Evolutionary conservation across 2,888 invertebrate genomes (phyloP).

Genomic region (Agrypnus murinus): DNA sequence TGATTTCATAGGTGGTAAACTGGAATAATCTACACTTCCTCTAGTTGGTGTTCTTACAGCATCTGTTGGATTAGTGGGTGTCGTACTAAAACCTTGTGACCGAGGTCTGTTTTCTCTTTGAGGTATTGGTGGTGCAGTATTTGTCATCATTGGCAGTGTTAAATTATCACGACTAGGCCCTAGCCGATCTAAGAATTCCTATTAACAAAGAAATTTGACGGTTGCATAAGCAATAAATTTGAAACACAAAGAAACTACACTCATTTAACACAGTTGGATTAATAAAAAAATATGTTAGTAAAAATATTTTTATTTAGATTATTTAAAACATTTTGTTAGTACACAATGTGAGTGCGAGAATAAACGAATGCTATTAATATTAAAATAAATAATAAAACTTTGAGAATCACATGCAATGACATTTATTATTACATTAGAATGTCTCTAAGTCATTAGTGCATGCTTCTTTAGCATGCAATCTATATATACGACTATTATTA

Average conservation of each 20-base stretch:
- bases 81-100: constrained; percentile 75
- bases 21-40: constrained; percentile 69
- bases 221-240: not conserved
- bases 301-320: constrained; percentile 9
- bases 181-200: constrained; percentile 54
- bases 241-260: not conserved
- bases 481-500: constrained; percentile 27
- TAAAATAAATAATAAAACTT: constrained; percentile 5
- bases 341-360: not conserved
- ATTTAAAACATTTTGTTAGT: constrained; percentile 11
- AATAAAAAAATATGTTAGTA: constrained; percentile 11
- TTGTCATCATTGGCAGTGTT: constrained; percentile 67
- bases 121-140: constrained; percentile 76
- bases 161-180: constrained; percentile 67
- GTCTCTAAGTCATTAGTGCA: constrained; percentile 8
- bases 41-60: constrained; percentile 69
- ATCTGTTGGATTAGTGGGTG: constrained; percentile 65
- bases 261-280: too few species aligned
- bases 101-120: constrained; percentile 75
- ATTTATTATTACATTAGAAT: constrained; percentile 11
- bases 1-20: constrained; percentile 70
- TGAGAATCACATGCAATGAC: constrained; percentile 13
- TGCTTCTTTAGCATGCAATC: constrained; percentile 8
- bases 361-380: not conserved
- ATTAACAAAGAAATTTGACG: constrained; percentile 29